Evolutionary conservation across 1,140 invertebrate species (phyloP), one percentile per base, ranked within the genome.

Genomic region (Solenopsis fugax): DNA sequence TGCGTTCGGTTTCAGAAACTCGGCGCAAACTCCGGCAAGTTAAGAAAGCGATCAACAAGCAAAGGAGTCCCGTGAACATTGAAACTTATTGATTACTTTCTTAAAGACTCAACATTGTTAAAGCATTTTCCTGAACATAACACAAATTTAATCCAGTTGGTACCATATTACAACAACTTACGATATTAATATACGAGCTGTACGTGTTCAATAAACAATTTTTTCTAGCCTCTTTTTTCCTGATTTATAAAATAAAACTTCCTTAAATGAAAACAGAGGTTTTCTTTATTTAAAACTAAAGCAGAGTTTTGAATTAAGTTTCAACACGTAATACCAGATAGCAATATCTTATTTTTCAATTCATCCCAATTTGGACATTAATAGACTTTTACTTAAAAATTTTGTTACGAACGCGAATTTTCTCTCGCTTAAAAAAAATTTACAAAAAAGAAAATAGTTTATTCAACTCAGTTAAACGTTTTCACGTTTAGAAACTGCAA

Each of bases 31-130:
- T 84, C 41, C 54, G 29, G 7, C 54, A 16, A 84, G 80, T 84
- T 75, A 84, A 75, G 80, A 75, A 84, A 60, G 69, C 52, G 54
- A 84, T 75, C 80, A 73, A 84, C 80, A 84, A 84, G 62, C 78
- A 71, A 48, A 82, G 67, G 24, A 84, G 80, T 84, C 41, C 50
- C 54, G 41, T 62, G 54, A 84, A 84, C 67, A 69, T 75, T 84
- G 54, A 84, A 84, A 84, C 80, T 84, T 84, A 84, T 84, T 60
- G 80, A 84, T 84, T 84, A 75, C 69, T 84, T 84, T 84, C 69
- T 84, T 84, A 73, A 84, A 75, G 56, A 84, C 54, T 60, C 67
- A 50, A 82, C 69, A 41, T 84, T 75, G 69, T 84, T 75, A 50
- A 50, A 48, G 41, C 13, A 37, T 73, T 84, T 73, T 60, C 54